A percentile compares a stretch with the other conserved stretches of the same genome.
These are phyloP conservation scores for Aphidoletes aphidimyza DNA, from an alignment of 2,888 invertebrate species.

Conservation along the genomic window DNA sequence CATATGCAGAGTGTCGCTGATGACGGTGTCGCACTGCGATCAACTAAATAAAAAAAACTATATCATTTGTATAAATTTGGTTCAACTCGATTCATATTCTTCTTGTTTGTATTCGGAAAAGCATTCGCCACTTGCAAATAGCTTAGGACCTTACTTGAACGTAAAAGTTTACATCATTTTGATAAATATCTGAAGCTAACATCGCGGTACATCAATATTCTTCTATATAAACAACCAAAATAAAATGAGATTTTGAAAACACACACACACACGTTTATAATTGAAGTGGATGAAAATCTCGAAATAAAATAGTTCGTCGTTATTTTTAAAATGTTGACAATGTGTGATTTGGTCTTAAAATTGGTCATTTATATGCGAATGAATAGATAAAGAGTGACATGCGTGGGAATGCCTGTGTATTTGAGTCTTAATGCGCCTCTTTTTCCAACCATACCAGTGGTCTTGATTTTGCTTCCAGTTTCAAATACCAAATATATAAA, in stretches of 20 bases:
- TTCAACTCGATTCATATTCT: not conserved
- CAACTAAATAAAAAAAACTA: too few relatives aligned
- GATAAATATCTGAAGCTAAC: not conserved
- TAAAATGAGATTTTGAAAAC: not conserved
- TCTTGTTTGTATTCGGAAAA: too few relatives aligned
- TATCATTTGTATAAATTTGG: not conserved
- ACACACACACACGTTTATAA: not conserved
- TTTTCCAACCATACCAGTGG: not conserved
- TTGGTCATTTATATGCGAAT: conserved; percentile 49
- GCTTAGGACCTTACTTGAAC: not conserved
- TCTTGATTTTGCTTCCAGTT: conserved; percentile 10
- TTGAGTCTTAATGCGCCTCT: not conserved
- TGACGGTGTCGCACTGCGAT: too few relatives aligned
- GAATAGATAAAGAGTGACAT: conserved; percentile 24
- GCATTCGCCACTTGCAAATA: not conserved
- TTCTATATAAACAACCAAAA: not conserved
- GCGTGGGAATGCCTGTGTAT: conserved; percentile 53
- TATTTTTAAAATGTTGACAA: not conserved
- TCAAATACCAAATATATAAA: not conserved
- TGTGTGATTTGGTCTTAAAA: not conserved
- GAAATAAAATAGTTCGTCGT: conserved; percentile 15
- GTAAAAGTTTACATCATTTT: conserved; percentile 2
- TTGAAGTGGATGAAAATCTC: not conserved
- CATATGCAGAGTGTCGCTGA: not conserved
- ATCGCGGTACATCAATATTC: not conserved